These are phyloP conservation scores for Toxonevra muliebris DNA, from an alignment of 2,888 invertebrate genomes.

Conservation along the genomic window DNA sequence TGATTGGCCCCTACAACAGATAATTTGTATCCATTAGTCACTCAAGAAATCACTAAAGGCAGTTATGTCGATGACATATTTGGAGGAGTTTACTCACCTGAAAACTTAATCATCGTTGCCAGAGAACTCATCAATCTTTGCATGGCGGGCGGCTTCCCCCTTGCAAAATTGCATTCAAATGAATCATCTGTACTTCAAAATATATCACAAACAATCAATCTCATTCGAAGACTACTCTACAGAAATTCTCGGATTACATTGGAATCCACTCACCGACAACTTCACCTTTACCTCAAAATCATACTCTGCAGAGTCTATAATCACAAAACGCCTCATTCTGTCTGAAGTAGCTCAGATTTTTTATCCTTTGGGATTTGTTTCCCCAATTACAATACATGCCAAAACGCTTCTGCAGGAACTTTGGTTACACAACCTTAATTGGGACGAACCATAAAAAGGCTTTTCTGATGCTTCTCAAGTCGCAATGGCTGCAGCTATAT, in stretches of 20 bases:
- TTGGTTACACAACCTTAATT: constrained; percentile 3
- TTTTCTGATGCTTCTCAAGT: constrained; percentile 18
- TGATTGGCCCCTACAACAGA: constrained; percentile 2
- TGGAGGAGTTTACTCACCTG: no score
- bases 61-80: no score
- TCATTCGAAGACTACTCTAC: not conserved
- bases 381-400: constrained; percentile 14
- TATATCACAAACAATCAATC: not conserved
- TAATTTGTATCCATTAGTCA: not conserved
- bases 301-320: not conserved
- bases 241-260: not conserved
- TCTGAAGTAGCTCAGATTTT: constrained; percentile 24
- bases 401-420: constrained; percentile 18
- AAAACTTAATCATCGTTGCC: no score
- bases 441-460: no score
- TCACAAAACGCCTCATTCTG: constrained; percentile 18
- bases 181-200: not conserved
- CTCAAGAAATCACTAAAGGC: not conserved
- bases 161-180: constrained; percentile 20
- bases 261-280: not conserved
- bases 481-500: not conserved
- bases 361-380: constrained; percentile 23
- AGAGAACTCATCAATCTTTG: no score
- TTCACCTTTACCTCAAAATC: constrained; percentile 6
- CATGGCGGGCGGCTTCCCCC: constrained; percentile 12